These are phyloP conservation scores for Ciconia stormi DNA, from an alignment of 2,113 vertebrate species.

Conservation along the genomic window DNA sequence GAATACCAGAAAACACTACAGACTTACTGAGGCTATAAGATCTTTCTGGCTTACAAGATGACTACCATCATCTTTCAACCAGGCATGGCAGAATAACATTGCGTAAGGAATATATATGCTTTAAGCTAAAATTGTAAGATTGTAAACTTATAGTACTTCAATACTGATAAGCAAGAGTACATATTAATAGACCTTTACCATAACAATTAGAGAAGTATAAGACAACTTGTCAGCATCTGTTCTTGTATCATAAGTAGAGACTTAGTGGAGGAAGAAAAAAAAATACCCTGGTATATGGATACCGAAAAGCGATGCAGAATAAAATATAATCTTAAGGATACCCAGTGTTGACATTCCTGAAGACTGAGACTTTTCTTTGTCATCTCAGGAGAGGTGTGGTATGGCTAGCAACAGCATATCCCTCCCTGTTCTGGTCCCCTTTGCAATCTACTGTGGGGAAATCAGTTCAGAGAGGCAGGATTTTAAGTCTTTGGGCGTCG, in stretches of 20 bases:
- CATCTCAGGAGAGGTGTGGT: background rate
- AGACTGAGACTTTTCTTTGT: background rate
- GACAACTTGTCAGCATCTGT: background rate
- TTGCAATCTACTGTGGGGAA: background rate
- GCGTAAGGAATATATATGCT: background rate
- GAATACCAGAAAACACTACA: background rate
- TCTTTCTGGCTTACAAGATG: background rate
- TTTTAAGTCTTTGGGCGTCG: background rate
- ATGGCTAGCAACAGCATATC: background rate
- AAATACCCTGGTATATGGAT: background rate
- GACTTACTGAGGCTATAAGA: background rate
- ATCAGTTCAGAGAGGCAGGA: background rate
- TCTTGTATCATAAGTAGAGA: background rate
- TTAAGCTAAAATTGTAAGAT: background rate
- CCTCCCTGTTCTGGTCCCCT: background rate
- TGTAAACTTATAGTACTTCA: background rate
- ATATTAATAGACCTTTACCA: background rate
- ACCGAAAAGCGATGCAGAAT: background rate
- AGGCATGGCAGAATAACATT: background rate
- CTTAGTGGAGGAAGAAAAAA: background rate
- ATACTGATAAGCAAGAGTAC: background rate
- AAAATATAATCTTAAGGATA: background rate
- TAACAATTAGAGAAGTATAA: background rate
- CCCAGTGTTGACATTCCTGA: background rate
- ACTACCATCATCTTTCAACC: background rate